Evolutionary conservation across 2,888 invertebrate genomes (phyloP).

Genomic region (Lycocerus yunnanus): DNA sequence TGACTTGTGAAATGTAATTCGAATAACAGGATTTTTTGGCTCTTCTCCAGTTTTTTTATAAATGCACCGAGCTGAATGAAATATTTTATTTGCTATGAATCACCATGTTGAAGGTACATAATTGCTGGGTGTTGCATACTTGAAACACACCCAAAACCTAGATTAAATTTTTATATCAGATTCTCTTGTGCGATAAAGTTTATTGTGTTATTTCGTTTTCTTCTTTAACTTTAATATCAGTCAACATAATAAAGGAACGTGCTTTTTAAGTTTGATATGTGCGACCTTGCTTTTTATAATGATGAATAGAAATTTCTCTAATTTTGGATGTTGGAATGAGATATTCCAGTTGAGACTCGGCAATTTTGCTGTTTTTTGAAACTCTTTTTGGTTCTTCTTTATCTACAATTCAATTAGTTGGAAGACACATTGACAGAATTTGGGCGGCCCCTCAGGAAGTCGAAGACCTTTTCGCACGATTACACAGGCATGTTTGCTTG

Average conservation of each 20-base stretch:
- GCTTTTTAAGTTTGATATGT: not conserved
- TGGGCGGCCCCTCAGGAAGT: not conserved
- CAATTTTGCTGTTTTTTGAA: not conserved
- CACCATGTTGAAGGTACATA: not conserved
- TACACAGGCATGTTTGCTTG: not conserved
- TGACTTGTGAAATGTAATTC: not conserved
- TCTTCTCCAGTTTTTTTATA: not conserved
- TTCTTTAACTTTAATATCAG: not conserved
- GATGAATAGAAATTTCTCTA: not conserved
- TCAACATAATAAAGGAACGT: not conserved
- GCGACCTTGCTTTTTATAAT: not conserved
- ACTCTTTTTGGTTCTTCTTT: not conserved
- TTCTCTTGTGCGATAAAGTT: not conserved
- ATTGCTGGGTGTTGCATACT: not conserved
- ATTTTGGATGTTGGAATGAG: not conserved
- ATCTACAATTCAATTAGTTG: not conserved
- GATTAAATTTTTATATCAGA: not conserved
- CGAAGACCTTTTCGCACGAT: not conserved
- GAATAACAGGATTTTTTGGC: not conserved
- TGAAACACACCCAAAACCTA: not conserved
- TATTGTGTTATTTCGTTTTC: not conserved
- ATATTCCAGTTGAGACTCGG: not conserved
- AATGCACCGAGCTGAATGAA: not conserved
- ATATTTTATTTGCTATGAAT: not conserved
- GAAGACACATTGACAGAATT: not conserved